Base-by-base conservation (phyloP, 1,140 invertebrate genomes). In the Drosophila orosa region DNA sequence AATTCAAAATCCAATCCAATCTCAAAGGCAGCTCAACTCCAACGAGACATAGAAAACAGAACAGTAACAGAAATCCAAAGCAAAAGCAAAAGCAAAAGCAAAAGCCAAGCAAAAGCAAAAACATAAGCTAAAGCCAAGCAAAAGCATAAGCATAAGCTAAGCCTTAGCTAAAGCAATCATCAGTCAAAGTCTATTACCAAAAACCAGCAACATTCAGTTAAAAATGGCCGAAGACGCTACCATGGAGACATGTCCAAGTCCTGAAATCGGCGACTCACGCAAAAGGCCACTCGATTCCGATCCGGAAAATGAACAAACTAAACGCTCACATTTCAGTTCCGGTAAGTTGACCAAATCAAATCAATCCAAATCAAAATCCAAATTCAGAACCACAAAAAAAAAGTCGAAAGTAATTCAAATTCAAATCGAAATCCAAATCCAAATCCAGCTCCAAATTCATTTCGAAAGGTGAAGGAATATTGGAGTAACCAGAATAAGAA, bases 321-420 rank as follows among this genome's bases (percentile, higher is more conserved):
- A 97, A 93, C 95, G 96, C 92, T 97, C 96, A 82, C 96, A 97
- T 93, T 96, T 96, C 93, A 96, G 95, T 92, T 95, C 95, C 96
- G 96, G 96, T 97, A 94, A 93, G 92, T 92, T 89, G 67, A 83
- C 59, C 67, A 75, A 82, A 71, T 55, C 63, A 85, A 60, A 74
- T 52, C 52, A 62, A 65, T 17, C 54, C 25, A 55, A 69, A 71
- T 52, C 54, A 5, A 78, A 78, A 63, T 59, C 62, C 33, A 50
- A 79, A 57, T 66, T 59, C 47, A 67, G 71, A 76, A 67, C 48
- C 54, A 47, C n/a, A 73, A 69, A 76, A 82, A 59, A 73, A 61
- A 69, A 79, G 61, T 48, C 57, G 17, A 72, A 72, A 79, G 24
- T 3, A 78, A 57, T 63, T 69, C 67, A 74, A 47, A 63, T 15